phyloP scores from a whole-genome alignment of 2,888 invertebrate species.

The Branchellion lobata region DNA sequence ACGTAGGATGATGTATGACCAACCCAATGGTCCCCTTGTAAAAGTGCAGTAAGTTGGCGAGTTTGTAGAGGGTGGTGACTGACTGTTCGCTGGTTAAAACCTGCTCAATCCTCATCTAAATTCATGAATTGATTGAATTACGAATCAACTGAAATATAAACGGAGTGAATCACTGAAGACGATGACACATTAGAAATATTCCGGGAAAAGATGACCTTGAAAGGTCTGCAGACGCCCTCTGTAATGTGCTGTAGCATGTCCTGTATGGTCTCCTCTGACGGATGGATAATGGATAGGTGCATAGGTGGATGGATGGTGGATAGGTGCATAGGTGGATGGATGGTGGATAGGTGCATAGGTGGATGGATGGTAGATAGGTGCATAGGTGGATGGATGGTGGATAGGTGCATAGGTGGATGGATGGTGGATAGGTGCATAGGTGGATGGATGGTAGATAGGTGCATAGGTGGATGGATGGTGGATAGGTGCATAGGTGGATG shows the following conservation, averaged over 20 bases:
- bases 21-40: constrained; percentile 78
- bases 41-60: constrained; percentile 84
- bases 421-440: too few relatives aligned
- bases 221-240: constrained; percentile 88
- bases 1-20: background rate
- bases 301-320: too few relatives aligned
- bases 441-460: too few relatives aligned
- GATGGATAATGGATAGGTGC: too few relatives aligned
- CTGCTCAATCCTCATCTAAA: constrained; percentile 79
- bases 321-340: too few relatives aligned
- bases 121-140: background rate
- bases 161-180: background rate
- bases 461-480: too few relatives aligned
- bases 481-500: too few relatives aligned
- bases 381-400: too few relatives aligned
- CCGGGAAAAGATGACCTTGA: constrained; percentile 67
- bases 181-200: background rate
- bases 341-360: too few relatives aligned
- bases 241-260: constrained; percentile 71
- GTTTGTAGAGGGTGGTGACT: constrained; percentile 80
- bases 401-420: too few relatives aligned
- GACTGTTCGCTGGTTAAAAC: constrained; percentile 81
- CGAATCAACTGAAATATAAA: background rate
- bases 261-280: constrained; percentile 57
- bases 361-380: too few relatives aligned